Percentiles rank a stretch among this genome's conserved stretches.
Evolutionary conservation across 2,888 invertebrate genomes (phyloP).

Genomic region (Lasioglossum oenotherae): DNA sequence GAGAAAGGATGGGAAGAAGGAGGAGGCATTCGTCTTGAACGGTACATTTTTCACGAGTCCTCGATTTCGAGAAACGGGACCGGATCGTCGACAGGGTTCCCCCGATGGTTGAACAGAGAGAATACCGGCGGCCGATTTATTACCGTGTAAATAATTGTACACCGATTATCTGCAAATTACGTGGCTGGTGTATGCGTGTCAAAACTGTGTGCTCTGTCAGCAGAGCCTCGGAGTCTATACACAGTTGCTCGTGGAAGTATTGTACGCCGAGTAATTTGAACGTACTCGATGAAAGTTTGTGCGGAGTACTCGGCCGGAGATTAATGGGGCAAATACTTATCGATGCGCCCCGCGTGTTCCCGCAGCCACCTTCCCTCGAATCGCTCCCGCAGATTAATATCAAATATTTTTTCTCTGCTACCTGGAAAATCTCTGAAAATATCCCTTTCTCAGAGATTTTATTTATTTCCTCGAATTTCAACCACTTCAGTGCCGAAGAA

Average conservation of each 20-base stretch:
- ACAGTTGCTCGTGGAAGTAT: constrained; percentile 19
- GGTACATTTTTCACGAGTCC: constrained; percentile 15
- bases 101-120: not conserved
- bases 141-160: constrained; percentile 30
- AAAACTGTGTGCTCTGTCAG: constrained; percentile 47
- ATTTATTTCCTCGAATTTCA: too few species aligned
- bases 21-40: not conserved
- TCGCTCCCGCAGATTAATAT: not conserved
- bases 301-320: constrained; percentile 1
- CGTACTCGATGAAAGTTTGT: constrained; percentile 21
- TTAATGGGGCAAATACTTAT: constrained; percentile 15
- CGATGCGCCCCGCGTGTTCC: not conserved
- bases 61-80: not conserved
- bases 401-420: not conserved
- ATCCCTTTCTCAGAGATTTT: not conserved
- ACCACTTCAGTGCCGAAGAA: too few species aligned
- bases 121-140: not conserved
- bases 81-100: not conserved
- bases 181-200: constrained; percentile 3
- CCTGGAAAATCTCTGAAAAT: not conserved
- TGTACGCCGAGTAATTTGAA: constrained; percentile 13
- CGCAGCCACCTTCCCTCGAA: not conserved
- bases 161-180: constrained; percentile 32
- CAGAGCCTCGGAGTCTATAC: constrained; percentile 49
- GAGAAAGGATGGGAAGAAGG: not conserved